Evolutionary conservation across 1,140 invertebrate genomes (phyloP).

Genomic region (Pteromalus puparum): DNA sequence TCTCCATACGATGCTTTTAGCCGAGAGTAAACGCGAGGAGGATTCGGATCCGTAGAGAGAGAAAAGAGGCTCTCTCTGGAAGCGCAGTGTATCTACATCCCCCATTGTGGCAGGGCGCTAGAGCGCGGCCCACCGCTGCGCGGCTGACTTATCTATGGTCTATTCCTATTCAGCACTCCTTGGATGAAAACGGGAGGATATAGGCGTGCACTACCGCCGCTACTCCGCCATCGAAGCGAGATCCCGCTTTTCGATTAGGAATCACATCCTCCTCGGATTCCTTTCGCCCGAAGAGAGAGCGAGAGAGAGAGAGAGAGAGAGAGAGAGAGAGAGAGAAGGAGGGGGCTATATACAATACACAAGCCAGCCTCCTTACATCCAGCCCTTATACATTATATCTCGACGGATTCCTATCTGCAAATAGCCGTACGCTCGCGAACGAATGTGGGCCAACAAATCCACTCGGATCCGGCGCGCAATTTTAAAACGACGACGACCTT

Average conservation of each 20-base stretch:
- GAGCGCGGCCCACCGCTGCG: neutral
- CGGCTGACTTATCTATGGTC: constrained; percentile 31
- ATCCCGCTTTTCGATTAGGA: constrained; percentile 46
- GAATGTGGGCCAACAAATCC: constrained; percentile 50
- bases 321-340: no score
- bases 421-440: neutral
- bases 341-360: neutral
- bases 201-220: neutral
- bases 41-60: neutral
- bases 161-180: constrained; percentile 37
- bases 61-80: neutral
- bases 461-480: constrained; percentile 41
- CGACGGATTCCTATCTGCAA: constrained; percentile 35
- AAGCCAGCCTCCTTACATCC: constrained; percentile 16
- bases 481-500: constrained; percentile 42
- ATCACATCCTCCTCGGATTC: constrained; percentile 22
- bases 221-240: neutral
- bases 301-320: neutral
- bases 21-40: neutral
- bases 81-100: constrained; percentile 8
- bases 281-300: neutral
- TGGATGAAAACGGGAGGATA: constrained; percentile 20
- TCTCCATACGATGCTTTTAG: constrained; percentile 36
- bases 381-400: neutral
- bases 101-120: constrained; percentile 20